Percentiles rank a stretch among this genome's conserved stretches.
These are phyloP conservation scores for Dryobota labecula DNA, from an alignment of 2,888 invertebrate species.

Conservation along the genomic window DNA sequence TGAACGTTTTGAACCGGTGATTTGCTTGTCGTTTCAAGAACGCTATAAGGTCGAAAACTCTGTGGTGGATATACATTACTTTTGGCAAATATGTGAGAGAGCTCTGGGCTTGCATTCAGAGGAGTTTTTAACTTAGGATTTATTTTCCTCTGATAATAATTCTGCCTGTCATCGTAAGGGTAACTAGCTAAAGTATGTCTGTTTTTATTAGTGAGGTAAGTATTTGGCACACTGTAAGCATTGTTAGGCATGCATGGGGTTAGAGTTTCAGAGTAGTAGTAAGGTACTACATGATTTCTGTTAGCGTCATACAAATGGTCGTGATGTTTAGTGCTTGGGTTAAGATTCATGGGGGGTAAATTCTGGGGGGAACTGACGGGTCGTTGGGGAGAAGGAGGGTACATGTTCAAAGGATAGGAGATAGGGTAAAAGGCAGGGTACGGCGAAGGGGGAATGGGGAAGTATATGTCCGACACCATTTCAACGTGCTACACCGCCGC, in stretches of 20 bases:
- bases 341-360: constrained; percentile 75
- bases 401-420: constrained; percentile 88
- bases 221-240: constrained; percentile 79
- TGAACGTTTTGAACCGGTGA: constrained; percentile 77
- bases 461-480: constrained; percentile 94
- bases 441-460: constrained; percentile 89
- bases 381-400: constrained; percentile 79
- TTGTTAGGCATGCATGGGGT: constrained; percentile 87
- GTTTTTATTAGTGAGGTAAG: constrained; percentile 73
- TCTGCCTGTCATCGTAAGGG: constrained; percentile 81
- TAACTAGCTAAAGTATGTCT: constrained; percentile 83
- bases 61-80: constrained; percentile 76
- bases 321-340: constrained; percentile 81
- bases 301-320: constrained; percentile 90
- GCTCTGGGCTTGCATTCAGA: constrained; percentile 76
- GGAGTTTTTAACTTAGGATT: constrained; percentile 76
- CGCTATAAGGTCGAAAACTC: constrained; percentile 85
- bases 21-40: constrained; percentile 81
- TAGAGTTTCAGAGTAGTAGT: constrained; percentile 87
- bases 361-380: constrained; percentile 82
- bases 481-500: constrained; percentile 92
- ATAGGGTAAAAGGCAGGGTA: constrained; percentile 87
- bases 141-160: constrained; percentile 77
- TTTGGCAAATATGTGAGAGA: constrained; percentile 76
- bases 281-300: constrained; percentile 89